Evolutionary conservation across 1,140 invertebrate species (phyloP).

Genomic region (Bilobella aurantiaca): DNA sequence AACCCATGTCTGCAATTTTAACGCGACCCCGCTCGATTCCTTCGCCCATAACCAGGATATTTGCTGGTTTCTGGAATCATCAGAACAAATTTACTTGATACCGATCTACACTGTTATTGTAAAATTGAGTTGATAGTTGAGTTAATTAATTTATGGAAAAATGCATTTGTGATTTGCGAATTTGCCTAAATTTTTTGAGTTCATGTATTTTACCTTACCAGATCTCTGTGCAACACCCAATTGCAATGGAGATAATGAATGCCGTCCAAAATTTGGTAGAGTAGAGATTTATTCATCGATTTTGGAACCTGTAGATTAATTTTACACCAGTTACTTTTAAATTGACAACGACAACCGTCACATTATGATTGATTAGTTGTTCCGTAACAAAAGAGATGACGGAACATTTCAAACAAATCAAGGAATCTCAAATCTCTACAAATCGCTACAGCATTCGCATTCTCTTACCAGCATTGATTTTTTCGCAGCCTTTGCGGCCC

Average conservation of each 20-base stretch:
- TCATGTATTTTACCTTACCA: too few species aligned
- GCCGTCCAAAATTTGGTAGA: conserved; percentile 98
- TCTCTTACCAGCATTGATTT: conserved; percentile 70
- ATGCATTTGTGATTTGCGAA: too few species aligned
- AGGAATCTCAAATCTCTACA: too few species aligned
- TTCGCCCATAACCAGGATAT: conserved; percentile 99
- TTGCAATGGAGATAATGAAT: conserved; percentile 99
- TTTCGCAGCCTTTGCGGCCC: conserved; percentile 96
- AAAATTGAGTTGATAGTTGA: too few species aligned
- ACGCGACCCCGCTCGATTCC: conserved; percentile 91
- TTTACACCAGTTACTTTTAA: too few species aligned
- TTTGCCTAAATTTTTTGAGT: too few species aligned
- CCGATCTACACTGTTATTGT: too few species aligned
- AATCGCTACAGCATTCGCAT: not conserved
- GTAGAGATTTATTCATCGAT: conserved; percentile 93
- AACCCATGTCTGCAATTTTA: conserved; percentile 99
- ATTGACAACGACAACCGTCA: not conserved
- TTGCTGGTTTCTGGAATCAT: conserved; percentile 80
- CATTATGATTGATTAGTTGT: too few species aligned
- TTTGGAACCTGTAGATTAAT: too few species aligned
- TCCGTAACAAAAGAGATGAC: not conserved
- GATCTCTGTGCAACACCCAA: conserved; percentile 97
- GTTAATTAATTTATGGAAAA: too few species aligned
- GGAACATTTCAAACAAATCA: too few species aligned
- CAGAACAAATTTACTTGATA: conserved; percentile 9